phyloP scores from a whole-genome alignment of 1,140 invertebrate genomes.

The Drosophila simulans region DNA sequence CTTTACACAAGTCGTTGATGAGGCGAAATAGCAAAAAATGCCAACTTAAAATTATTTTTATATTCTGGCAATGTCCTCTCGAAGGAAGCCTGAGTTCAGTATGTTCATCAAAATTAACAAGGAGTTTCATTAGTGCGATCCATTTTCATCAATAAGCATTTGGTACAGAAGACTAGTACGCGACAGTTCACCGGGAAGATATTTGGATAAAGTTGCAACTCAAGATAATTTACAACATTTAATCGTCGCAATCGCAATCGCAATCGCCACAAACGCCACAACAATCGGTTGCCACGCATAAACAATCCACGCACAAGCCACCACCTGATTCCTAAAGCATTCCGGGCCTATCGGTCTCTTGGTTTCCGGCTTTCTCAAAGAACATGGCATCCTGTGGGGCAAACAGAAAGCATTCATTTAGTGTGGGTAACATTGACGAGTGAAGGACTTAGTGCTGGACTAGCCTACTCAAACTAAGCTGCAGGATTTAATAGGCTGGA shows the following conservation, averaged over 20 bases:
- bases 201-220: conserved; percentile 5
- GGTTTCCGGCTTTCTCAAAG: conserved; percentile 87
- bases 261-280: background rate
- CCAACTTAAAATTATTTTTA: conserved; percentile 29
- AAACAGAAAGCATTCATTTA: conserved; percentile 17
- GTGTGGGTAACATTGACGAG: background rate
- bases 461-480: conserved; percentile 41
- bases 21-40: conserved; percentile 49
- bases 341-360: conserved; percentile 73
- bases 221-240: background rate
- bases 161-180: conserved; percentile 62
- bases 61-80: conserved; percentile 12
- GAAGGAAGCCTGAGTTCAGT: conserved; percentile 34
- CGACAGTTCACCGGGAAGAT: conserved; percentile 59
- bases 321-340: conserved; percentile 58
- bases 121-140: conserved; percentile 12
- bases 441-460: background rate
- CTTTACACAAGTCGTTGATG: background rate
- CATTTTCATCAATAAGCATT: conserved; percentile 32
- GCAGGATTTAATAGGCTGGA: conserved; percentile 12
- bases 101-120: conserved; percentile 5
- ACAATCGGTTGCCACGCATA: conserved; percentile 1
- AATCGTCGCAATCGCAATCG: background rate
- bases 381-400: conserved; percentile 90
- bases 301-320: conserved; percentile 18